These are phyloP conservation scores for Frankliniella fusca DNA, from an alignment of 2,888 invertebrate species.

Conservation along the genomic window DNA sequence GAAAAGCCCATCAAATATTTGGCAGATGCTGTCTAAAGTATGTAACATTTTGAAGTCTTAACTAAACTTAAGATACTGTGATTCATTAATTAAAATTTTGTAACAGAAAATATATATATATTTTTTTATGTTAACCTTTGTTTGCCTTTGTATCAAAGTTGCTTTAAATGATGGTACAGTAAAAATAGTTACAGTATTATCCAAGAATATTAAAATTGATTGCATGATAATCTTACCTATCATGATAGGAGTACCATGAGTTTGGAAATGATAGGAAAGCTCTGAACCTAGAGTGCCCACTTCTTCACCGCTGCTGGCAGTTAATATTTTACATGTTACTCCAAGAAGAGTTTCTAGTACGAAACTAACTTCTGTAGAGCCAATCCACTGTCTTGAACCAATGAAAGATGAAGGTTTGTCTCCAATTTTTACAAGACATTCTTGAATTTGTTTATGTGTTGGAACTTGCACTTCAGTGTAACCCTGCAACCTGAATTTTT, in stretches of 20 bases:
- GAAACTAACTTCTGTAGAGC: slow-evolving; percentile 94
- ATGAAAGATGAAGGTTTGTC: slow-evolving; percentile 86
- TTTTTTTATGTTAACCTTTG: no score
- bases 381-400: slow-evolving; percentile 94
- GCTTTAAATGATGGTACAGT: no score
- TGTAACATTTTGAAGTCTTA: not conserved
- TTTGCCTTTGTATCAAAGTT: no score
- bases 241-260: slow-evolving; percentile 95
- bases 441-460: slow-evolving; percentile 80
- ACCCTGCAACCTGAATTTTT: slow-evolving; percentile 63
- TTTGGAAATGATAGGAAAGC: slow-evolving; percentile 83
- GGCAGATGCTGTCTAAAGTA: slow-evolving; percentile 33
- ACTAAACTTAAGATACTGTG: not conserved
- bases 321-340: slow-evolving; percentile 74
- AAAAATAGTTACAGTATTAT: no score
- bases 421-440: slow-evolving; percentile 88
- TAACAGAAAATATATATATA: no score
- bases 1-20: slow-evolving; percentile 23
- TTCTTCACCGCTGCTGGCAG: slow-evolving; percentile 81
- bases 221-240: slow-evolving; percentile 63
- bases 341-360: slow-evolving; percentile 77
- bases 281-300: slow-evolving; percentile 73
- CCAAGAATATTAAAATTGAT: slow-evolving; percentile 22
- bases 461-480: slow-evolving; percentile 74
- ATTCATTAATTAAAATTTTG: no score